Evolutionary conservation across 2,888 invertebrate genomes (phyloP), one percentile per base, ranked within the genome.

Genomic region (Aplocera efformata): DNA sequence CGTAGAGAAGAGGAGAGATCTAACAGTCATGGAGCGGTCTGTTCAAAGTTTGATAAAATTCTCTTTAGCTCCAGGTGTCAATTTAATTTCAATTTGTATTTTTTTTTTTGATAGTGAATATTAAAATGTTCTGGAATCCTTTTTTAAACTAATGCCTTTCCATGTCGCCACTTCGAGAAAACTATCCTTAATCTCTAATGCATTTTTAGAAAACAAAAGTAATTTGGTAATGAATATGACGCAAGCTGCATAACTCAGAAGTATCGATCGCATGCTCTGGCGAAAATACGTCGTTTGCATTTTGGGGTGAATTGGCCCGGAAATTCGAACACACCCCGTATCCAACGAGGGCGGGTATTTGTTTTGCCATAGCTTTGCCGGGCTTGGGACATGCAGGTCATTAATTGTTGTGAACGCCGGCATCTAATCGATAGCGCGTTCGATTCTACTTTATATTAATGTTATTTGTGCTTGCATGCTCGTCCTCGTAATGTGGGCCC

Each of bases 361-460:
- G 86, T 88, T 88, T 85, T 82, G 83, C 84, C 83, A 80, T 85
- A 84, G 86, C 85, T 84, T 84, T 84, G 86, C 81, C 82, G 81
- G 50, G 77, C 78, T 72, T 78, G 81, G 81, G 85, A 83, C 86
- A 86, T 85, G 80, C 86, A 86, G 84, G 86, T 86, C 86, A 88
- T 88, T 88, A 88, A 88, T 88, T 88, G 86, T 85, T 81, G 85
- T 83, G 83, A 84, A 80, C 84, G 83, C 80, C 77, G 67, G 76
- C 72, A 82, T 72, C 86, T 86, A 88, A 88, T 88, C 86, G 86
- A 88, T 88, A 86, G 81, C 72, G 75, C 80, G 83, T 84, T 85
- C 85, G 83, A 86, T 85, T 86, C 85, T 78, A 82, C 85, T 88
- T 86, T 86, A 84, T 88, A 85, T 86, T 88, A 86, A 86, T 86